These are phyloP conservation scores for Apeltes quadracus DNA, from an alignment of 2,113 vertebrate genomes.

Conservation along the genomic window DNA sequence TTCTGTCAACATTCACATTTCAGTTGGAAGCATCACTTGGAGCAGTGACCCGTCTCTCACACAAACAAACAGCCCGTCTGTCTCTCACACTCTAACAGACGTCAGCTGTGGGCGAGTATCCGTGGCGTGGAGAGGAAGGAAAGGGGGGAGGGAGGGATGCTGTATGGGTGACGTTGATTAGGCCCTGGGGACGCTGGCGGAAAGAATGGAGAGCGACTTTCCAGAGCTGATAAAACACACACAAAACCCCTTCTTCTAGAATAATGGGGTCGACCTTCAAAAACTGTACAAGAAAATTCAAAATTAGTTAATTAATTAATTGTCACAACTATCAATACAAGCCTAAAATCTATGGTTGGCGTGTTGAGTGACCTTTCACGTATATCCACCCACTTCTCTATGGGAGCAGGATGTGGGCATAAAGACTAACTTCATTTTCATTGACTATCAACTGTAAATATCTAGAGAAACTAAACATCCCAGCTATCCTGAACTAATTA, in stretches of 20 bases:
- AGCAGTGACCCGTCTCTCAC: conserved; percentile 22
- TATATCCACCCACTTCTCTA: too few species aligned
- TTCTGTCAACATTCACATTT: conserved; percentile 14
- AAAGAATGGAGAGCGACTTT: conserved; percentile 55
- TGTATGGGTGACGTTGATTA: conserved; percentile 71
- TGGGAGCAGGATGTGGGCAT: too few species aligned
- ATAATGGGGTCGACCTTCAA: background rate
- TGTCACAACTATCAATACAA: background rate
- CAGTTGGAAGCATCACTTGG: conserved; percentile 35
- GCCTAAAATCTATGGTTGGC: background rate
- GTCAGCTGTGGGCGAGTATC: background rate
- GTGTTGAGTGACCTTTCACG: too few species aligned
- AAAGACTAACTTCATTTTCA: too few species aligned
- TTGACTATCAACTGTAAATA: too few species aligned
- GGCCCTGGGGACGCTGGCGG: conserved; percentile 60
- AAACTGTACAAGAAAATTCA: background rate
- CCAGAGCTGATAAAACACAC: conserved; percentile 54
- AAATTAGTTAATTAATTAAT: background rate
- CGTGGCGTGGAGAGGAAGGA: conserved; percentile 17
- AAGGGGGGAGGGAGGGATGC: conserved; percentile 7
- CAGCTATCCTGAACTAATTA: too few species aligned
- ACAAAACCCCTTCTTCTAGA: background rate
- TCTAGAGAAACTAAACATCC: too few species aligned
- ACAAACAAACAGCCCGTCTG: conserved; percentile 18
- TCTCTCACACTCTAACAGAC: conserved; percentile 36